Conservation (phyloP, 2,888 invertebrate species). For the Ennomos erosarius region DNA sequence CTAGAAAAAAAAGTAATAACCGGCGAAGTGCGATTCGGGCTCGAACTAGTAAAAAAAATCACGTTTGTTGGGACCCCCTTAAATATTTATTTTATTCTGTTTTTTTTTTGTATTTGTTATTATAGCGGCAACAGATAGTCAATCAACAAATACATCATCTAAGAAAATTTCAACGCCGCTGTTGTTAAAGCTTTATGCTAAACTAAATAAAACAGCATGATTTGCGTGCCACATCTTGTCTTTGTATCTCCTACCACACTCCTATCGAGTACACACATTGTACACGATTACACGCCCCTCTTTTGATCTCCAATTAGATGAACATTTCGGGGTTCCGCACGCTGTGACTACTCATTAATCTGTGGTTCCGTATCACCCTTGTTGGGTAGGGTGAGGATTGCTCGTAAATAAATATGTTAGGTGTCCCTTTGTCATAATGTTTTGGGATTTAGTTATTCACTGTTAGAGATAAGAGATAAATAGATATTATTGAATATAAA, state of each 20-base stretch:
- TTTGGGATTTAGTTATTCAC: constrained; percentile 23
- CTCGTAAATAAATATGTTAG: constrained; percentile 66
- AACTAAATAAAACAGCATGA: too few species aligned
- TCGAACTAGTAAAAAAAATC: too few species aligned
- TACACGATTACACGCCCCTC: constrained; percentile 79
- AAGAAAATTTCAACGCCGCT: too few species aligned
- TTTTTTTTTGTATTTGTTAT: too few species aligned
- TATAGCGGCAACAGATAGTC: too few species aligned
- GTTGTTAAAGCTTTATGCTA: too few species aligned
- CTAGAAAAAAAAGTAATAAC: too few species aligned
- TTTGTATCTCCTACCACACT: constrained; percentile 32
- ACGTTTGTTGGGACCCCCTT: too few species aligned
- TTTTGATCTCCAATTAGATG: constrained; percentile 85
- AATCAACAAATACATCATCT: too few species aligned
- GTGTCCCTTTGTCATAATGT: constrained; percentile 38
- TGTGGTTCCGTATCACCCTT: constrained; percentile 28
- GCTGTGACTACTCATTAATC: constrained; percentile 31
- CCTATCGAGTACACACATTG: constrained; percentile 51
- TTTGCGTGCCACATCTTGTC: constrained; percentile 51
- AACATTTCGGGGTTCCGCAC: constrained; percentile 80
- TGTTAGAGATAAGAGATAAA: not conserved
- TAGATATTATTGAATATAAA: not conserved
- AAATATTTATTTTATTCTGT: too few species aligned
- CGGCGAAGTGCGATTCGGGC: too few species aligned
- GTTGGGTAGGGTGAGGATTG: constrained; percentile 50